Conservation (phyloP, 1,140 invertebrate genomes). For the Papilio polytes region DNA sequence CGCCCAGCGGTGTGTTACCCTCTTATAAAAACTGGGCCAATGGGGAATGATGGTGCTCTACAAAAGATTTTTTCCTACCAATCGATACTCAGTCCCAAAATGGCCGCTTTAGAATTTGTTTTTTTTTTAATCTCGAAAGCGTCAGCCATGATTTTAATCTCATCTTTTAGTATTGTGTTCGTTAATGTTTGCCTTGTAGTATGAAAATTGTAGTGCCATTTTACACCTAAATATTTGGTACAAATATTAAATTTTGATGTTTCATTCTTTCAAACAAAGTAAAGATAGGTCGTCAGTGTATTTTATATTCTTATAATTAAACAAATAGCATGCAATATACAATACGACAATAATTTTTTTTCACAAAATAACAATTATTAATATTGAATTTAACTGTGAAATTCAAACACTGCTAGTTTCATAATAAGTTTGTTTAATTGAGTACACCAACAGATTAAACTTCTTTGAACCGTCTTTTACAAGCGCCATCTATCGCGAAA, state of each 20-base stretch:
- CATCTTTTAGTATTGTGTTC: not conserved
- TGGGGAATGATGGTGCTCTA: constrained; percentile 63
- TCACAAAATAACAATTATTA: not conserved
- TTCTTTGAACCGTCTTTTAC: not conserved
- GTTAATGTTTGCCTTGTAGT: not conserved
- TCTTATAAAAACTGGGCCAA: constrained; percentile 79
- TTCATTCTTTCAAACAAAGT: not conserved
- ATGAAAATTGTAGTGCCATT: not conserved
- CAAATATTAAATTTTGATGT: not conserved
- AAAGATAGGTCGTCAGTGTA: not conserved
- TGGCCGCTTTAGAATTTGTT: constrained; percentile 58
- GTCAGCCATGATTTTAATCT: constrained; percentile 6
- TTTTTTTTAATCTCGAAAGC: constrained; percentile 42
- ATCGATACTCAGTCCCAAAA: constrained; percentile 77
- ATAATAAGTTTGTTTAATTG: not conserved
- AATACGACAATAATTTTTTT: not conserved
- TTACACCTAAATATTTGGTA: not conserved
- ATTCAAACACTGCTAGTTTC: not conserved
- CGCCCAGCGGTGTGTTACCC: constrained; percentile 66
- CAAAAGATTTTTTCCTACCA: constrained; percentile 80
- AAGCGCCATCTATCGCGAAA: constrained; percentile 31
- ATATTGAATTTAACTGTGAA: not conserved
- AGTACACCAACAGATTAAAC: not conserved
- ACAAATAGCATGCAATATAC: not conserved
- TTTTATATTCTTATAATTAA: not conserved